phyloP scores from a whole-genome alignment of 2,113 vertebrate species.

The Datnioides undecimradiatus region DNA sequence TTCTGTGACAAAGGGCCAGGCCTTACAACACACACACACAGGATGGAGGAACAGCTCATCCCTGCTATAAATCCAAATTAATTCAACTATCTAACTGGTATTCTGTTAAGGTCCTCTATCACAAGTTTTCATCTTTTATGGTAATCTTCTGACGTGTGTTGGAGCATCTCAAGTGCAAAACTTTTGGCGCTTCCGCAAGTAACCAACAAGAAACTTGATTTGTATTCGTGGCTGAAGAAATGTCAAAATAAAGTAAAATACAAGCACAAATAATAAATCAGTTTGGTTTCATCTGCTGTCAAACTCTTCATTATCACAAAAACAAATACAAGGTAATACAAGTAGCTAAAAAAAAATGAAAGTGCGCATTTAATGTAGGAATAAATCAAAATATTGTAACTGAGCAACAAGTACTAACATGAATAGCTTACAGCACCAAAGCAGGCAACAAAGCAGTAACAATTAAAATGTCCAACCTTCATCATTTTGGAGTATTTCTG shows the following conservation, averaged over 20 bases:
- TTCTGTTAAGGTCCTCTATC: constrained; percentile 37
- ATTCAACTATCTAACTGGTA: constrained; percentile 64
- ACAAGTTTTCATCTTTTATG: constrained; percentile 41
- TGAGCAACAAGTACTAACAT: background rate
- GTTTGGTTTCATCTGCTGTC: background rate
- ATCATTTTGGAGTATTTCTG: background rate
- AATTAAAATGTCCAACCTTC: background rate
- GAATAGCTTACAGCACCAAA: background rate
- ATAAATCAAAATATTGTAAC: constrained; percentile 4
- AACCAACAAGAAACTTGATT: constrained; percentile 15
- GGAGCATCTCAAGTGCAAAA: constrained; percentile 16
- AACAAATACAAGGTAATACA: background rate
- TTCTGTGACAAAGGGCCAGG: constrained; percentile 32
- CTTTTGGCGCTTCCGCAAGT: background rate
- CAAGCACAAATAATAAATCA: background rate
- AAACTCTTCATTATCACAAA: background rate
- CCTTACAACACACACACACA: constrained; percentile 26
- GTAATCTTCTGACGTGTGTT: constrained; percentile 36
- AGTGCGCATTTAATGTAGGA: background rate
- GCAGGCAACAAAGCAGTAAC: background rate
- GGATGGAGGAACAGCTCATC: constrained; percentile 49
- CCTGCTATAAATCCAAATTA: constrained; percentile 62
- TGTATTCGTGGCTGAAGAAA: background rate
- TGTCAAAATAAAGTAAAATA: background rate
- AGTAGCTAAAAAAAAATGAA: background rate